A percentile compares a stretch with the other conserved stretches of the same genome.
phyloP scores from a whole-genome alignment of 2,888 invertebrate species.

The Ganaspis brasiliensis region DNA sequence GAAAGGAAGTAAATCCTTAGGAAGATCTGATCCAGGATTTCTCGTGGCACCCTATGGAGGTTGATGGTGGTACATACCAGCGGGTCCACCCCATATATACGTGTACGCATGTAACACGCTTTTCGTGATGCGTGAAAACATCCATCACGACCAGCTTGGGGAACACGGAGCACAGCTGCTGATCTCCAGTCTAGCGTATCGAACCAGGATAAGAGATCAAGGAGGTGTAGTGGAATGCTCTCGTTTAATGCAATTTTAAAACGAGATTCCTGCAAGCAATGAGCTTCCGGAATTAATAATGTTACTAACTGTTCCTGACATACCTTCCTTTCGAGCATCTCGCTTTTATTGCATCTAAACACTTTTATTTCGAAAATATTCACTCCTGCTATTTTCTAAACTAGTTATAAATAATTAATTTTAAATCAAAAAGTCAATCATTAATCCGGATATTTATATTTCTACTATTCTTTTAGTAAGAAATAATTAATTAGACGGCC shows the following conservation, averaged over 20 bases:
- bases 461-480: too few species aligned
- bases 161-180: conserved; percentile 67
- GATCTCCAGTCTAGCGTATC: conserved; percentile 65
- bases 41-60: conserved; percentile 50
- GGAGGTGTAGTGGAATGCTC: conserved; percentile 45
- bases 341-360: too few species aligned
- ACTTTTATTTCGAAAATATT: too few species aligned
- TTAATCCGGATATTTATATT: too few species aligned
- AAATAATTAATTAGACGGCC: too few species aligned
- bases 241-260: conserved; percentile 38
- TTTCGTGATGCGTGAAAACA: conserved; percentile 66
- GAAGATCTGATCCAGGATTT: conserved; percentile 43
- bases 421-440: too few species aligned
- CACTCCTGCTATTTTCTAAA: too few species aligned
- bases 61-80: conserved; percentile 44
- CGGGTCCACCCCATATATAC: conserved; percentile 37
- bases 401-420: too few species aligned
- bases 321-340: too few species aligned
- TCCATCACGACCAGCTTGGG: conserved; percentile 68
- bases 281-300: conserved; percentile 12
- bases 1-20: conserved; percentile 49
- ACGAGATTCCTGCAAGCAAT: conserved; percentile 49
- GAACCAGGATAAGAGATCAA: conserved; percentile 55
- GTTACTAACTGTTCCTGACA: not conserved
- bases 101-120: conserved; percentile 42